Base-by-base conservation (phyloP, 2,113 vertebrate genomes). In the Odontophorus gujanensis region DNA sequence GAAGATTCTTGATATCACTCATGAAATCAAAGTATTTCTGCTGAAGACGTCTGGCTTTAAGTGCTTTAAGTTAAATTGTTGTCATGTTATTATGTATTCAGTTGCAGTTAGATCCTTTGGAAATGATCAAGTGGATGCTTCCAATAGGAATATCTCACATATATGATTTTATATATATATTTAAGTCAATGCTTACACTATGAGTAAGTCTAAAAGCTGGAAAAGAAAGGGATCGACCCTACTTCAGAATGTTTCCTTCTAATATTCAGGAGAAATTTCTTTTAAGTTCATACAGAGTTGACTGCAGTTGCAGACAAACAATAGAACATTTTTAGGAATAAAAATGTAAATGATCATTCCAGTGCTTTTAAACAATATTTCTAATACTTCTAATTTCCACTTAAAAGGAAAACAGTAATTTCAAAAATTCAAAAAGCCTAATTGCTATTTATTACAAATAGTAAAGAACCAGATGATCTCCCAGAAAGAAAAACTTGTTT, bases 91-190 rank as follows among this genome's bases (percentile, higher is more conserved):
- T 81, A 69, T 1, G 2, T 51, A 65, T 26, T 18, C 21, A 9
- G 7, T 72, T 87, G 69, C 20, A 73, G 15, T 55, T 66, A 61
- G 85, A 69, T 65, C 17, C 19, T 79, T 53, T 76, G 62, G 25
- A 74, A 83, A 16, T 55, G 16, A 42, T 65, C 28, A 63, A 42
- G 3, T 11, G 40, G 57, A 61, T 92, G 62, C 48, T 89, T 17
- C 42, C 75, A 61, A 22, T 1, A 25, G 63, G 34, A 89, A 5
- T 65, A 42, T 45, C 20, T 87, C 48, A 57, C 0, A 0, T 65
- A 65, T 1, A 1, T 38, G 15, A 40, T 79, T 47, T 50, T 51
- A 51, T 51, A 26, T 51, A 51, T 26, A 25, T 51, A 26, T 51
- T 50, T 50, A 24, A 13, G 17, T 32, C 77, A 83, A 67, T 61